Percentiles rank a stretch among this genome's conserved stretches.
phyloP scores from a whole-genome alignment of 2,113 vertebrate species.

The Hemichromis elongatus region DNA sequence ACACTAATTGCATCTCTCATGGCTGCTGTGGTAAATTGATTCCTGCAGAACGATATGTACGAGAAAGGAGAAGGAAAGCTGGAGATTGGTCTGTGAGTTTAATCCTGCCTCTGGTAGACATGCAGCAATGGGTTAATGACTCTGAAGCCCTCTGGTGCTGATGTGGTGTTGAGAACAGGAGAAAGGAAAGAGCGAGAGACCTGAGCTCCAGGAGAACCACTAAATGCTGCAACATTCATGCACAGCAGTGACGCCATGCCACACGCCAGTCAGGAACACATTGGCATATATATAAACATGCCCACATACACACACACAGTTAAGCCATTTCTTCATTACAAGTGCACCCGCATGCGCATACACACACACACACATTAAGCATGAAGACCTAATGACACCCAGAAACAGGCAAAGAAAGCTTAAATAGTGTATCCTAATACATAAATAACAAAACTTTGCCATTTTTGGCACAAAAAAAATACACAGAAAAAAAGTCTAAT shows the following conservation, averaged over 20 bases:
- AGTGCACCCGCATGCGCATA: not conserved
- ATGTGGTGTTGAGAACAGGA: constrained; percentile 62
- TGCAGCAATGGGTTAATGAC: constrained; percentile 63
- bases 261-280: constrained; percentile 43
- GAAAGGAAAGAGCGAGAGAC: constrained; percentile 55
- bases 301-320: not conserved
- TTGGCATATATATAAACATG: not conserved
- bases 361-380: not conserved
- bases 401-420: not conserved
- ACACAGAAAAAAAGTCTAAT: not conserved
- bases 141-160: constrained; percentile 51
- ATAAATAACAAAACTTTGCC: not conserved
- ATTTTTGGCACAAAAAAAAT: not conserved
- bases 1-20: constrained; percentile 58
- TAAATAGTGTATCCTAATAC: not conserved
- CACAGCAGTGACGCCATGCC: constrained; percentile 51
- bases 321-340: not conserved
- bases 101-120: constrained; percentile 41
- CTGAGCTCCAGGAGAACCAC: constrained; percentile 62
- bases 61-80: constrained; percentile 14
- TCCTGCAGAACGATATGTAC: constrained; percentile 33
- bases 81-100: constrained; percentile 34
- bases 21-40: constrained; percentile 53
- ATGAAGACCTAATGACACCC: not conserved
- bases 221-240: constrained; percentile 71